Evolutionary conservation across 2,888 invertebrate species (phyloP), one percentile per base, ranked within the genome.

Genomic region (Macropis europaea): DNA sequence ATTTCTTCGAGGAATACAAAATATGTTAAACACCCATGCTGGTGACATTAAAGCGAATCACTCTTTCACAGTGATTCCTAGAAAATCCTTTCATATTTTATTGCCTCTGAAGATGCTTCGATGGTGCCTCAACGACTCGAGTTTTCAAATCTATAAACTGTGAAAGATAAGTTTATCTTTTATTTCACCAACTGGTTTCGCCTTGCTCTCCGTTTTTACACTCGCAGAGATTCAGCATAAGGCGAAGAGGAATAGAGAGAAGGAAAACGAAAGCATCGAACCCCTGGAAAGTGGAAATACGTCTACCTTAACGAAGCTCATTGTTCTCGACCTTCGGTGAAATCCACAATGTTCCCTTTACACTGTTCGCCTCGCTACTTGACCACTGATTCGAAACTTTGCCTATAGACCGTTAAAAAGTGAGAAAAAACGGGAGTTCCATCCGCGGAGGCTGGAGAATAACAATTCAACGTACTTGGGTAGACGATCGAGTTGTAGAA

Each of bases 251-350:
- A 38, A 64, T 32, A 24, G 19, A 22, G 42, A 26, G 26, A 50
- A n/a, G 47, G 32, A 32, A 48, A 54, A 52, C 28, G 36, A 47
- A 67, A 47, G 60, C 56, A 50, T 53, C 36, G 60, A 61, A 45
- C 30, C 30, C 17, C 5, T 53, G 36, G 45, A 77, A 62, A 57
- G 47, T 56, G 17, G 19, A 50, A 42, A 48, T 50, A 48, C 28
- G 47, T 43, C 36, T 45, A 11, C 53, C 32, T 43, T 68, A 71
- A 77, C 60, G 67, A 71, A 77, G 19, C 59, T 57, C 43, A 59
- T 77, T 67, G 66, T 71, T 71, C 56, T 17, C 54, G 36, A 43
- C 26, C 38, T 54, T 64, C 30, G 54, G 38, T 50, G 47, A 63
- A 54, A 60, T 40, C 34, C 34, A 9, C 43, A 34, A 60, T 56